Conservation (phyloP, 1,140 invertebrate genomes). For the Bombus pyrosoma region DNA sequence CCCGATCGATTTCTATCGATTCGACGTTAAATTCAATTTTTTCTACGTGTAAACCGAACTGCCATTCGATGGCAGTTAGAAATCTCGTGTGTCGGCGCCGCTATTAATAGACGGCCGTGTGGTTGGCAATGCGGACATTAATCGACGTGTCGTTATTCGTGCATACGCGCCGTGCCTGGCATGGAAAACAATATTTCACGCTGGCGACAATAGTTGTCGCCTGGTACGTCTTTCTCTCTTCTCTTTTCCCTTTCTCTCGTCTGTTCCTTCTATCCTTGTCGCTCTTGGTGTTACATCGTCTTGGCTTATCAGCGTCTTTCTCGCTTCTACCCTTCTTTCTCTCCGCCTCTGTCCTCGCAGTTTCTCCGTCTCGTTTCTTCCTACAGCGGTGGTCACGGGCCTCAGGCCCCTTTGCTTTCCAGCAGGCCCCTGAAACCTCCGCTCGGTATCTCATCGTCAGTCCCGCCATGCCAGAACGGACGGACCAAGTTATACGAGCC, state of each 20-base stretch:
- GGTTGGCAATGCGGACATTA: slow-evolving; percentile 74
- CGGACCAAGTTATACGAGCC: slow-evolving; percentile 43
- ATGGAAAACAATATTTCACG: slow-evolving; percentile 78
- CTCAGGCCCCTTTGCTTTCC: neutral
- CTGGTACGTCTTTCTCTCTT: slow-evolving; percentile 42
- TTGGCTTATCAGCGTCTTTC: neutral
- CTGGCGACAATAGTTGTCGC: slow-evolving; percentile 73
- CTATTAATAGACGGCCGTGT: slow-evolving; percentile 73
- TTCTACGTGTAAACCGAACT: neutral
- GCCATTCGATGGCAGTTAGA: slow-evolving; percentile 43
- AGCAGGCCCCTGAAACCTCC: slow-evolving; percentile 3
- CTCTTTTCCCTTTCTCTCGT: neutral
- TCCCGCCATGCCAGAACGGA: slow-evolving; percentile 25
- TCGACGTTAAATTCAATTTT: neutral
- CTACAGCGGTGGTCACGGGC: neutral
- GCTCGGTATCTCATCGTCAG: slow-evolving; percentile 35
- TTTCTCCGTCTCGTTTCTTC: neutral
- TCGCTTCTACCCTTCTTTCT: slow-evolving; percentile 10
- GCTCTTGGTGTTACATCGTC: neutral
- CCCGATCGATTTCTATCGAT: neutral
- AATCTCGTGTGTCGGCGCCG: slow-evolving; percentile 62
- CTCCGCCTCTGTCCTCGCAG: slow-evolving; percentile 3
- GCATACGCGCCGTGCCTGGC: slow-evolving; percentile 71
- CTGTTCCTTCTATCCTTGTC: neutral
- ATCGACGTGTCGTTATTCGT: slow-evolving; percentile 78